Evolutionary conservation across 2,888 invertebrate species (phyloP), one percentile per base, ranked within the genome.

Genomic region (Pandemis corylana): DNA sequence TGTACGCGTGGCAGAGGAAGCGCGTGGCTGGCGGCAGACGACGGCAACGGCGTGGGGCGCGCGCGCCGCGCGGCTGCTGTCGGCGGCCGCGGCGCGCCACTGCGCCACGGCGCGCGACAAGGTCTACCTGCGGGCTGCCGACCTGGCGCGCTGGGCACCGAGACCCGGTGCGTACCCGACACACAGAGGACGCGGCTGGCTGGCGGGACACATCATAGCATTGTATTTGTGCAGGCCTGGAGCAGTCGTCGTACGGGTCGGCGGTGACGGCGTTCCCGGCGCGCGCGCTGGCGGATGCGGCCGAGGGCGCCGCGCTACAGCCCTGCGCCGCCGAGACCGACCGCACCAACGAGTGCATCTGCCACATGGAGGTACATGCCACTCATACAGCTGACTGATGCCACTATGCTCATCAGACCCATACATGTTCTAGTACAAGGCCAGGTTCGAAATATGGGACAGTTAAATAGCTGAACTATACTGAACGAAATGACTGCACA

Each of bases 1-100:
- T 15, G 96, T 98, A 59, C 95, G 99, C 49, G 96, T 97, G 0
- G 98, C 99, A 0, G 99, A 99, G 87, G 98, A 98, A 83, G 98
- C 98, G 84, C 96, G 96, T 79, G 98, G 98, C 4, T 96, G 97
- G 86, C 96, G 97, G 67, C 97, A 97, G 86, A 96, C 96, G 79
- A 97, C 97, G 5, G 96, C 98, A 95, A 98, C 98, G 81, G 96
- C 98, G 71, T 96, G 97, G 93, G 96, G 98, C 44, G 98, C 98
- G n/a, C 95, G 95, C 64, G 96, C 83, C 94, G 96, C 82, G 95
- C 83, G 84, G 7, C 82, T 87, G 59, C 81, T 92, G 78, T 92
- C 93, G 0, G 80, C 87, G 1, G 97, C 98, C 80, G 96, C 98
- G 75, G 95, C 96, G 42, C 94, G 96, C 10, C 95, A 98, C 80